Percentiles rank a stretch among this genome's conserved stretches.
Evolutionary conservation across 2,888 invertebrate genomes (phyloP).

Genomic region (Acronicta leporina): DNA sequence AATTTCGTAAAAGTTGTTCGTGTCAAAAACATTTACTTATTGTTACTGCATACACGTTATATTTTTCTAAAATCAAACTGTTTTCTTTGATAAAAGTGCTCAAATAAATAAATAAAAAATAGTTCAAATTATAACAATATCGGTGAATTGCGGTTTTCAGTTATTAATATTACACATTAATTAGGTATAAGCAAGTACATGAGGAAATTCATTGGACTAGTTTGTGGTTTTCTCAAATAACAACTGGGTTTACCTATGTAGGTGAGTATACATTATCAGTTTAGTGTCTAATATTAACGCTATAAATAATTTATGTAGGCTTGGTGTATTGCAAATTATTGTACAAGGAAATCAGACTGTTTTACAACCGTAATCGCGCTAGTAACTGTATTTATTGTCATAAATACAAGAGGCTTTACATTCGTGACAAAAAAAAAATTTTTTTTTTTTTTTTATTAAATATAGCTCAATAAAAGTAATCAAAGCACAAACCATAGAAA

Average conservation of each 20-base stretch:
- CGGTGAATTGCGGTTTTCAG: constrained; percentile 23
- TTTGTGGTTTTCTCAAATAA: constrained; percentile 55
- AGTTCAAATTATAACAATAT: neutral
- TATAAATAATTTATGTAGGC: too few species aligned
- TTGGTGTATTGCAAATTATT: neutral
- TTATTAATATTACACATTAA: constrained; percentile 26
- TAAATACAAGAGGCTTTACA: neutral
- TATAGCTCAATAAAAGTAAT: too few species aligned
- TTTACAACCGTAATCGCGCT: too few species aligned
- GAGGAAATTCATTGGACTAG: constrained; percentile 43
- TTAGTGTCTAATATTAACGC: neutral
- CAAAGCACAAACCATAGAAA: constrained; percentile 1
- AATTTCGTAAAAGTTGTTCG: too few species aligned
- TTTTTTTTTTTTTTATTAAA: too few species aligned
- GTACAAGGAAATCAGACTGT: neutral
- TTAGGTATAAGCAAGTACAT: constrained; percentile 8
- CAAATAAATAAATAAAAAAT: neutral
- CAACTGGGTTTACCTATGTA: constrained; percentile 29
- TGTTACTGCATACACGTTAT: too few species aligned
- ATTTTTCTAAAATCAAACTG: too few species aligned
- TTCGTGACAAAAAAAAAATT: neutral
- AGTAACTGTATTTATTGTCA: too few species aligned
- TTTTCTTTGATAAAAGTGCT: too few species aligned
- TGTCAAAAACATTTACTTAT: too few species aligned
- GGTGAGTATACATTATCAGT: neutral